Percentiles rank a stretch among this genome's conserved stretches.
Conservation (phyloP, 2,113 vertebrate genomes). For the Hymenochirus boettgeri region DNA sequence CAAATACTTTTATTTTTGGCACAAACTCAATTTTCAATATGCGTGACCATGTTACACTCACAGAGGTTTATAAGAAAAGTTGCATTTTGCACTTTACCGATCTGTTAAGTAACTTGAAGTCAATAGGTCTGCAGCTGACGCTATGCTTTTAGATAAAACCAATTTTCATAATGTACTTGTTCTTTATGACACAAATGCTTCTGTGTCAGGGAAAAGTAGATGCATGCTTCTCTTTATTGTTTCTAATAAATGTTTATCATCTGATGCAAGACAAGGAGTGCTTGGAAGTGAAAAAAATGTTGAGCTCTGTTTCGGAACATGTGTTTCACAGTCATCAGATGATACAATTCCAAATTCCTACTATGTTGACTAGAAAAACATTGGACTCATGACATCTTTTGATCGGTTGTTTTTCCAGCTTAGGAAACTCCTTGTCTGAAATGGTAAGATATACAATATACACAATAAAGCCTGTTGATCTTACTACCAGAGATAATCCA, state of each 20-base stretch:
- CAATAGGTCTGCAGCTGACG: not conserved
- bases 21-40: too few relatives aligned
- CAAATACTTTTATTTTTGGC: too few relatives aligned
- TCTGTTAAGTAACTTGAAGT: not conserved
- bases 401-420: slow-evolving; percentile 12
- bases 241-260: slow-evolving; percentile 32
- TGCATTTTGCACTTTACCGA: not conserved
- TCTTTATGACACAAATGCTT: not conserved
- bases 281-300: slow-evolving; percentile 34
- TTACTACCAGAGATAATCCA: not conserved
- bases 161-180: not conserved
- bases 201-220: slow-evolving; percentile 15
- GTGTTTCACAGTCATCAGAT: slow-evolving; percentile 23
- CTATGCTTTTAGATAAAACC: not conserved
- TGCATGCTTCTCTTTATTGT: slow-evolving; percentile 16
- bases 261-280: slow-evolving; percentile 36
- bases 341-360: slow-evolving; percentile 20
- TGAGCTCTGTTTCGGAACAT: slow-evolving; percentile 28
- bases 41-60: too few relatives aligned
- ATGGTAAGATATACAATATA: not conserved
- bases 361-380: slow-evolving; percentile 7
- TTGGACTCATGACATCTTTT: slow-evolving; percentile 18
- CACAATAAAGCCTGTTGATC: not conserved
- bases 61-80: too few relatives aligned
- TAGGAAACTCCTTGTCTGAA: not conserved